Conservation (phyloP, 2,888 invertebrate species). For the Hemaris fuciformis region DNA sequence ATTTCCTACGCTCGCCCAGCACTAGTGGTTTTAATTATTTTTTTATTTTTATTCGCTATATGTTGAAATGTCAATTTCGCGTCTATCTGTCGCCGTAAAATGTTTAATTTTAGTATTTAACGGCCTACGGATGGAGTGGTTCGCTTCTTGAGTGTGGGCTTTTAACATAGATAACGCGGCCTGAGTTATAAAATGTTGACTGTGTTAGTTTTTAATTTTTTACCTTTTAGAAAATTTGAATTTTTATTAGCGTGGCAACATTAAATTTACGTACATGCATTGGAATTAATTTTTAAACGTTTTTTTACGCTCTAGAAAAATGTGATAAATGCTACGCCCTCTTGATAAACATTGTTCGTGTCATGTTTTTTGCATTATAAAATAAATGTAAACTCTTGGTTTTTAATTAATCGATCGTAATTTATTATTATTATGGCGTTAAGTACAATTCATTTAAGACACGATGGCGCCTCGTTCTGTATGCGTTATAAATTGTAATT, state of each 20-base stretch:
- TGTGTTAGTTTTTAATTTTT: not conserved
- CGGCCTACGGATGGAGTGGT: not conserved
- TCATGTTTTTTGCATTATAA: not conserved
- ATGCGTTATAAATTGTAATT: not conserved
- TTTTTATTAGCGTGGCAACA: not conserved
- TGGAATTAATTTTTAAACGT: not conserved
- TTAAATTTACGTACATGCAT: not conserved
- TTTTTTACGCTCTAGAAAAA: not conserved
- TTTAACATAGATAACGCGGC: slow-evolving; percentile 2
- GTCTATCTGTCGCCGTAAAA: slow-evolving; percentile 26
- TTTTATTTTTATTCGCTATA: slow-evolving; percentile 30
- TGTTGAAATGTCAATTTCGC: slow-evolving; percentile 21
- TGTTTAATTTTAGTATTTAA: slow-evolving; percentile 22
- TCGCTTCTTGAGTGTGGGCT: slow-evolving; percentile 2
- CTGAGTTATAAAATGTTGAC: slow-evolving; percentile 4
- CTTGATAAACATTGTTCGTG: not conserved
- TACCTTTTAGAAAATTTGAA: not conserved
- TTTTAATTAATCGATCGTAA: not conserved
- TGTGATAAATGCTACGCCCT: not conserved
- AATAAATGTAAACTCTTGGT: not conserved
- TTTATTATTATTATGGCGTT: not conserved
- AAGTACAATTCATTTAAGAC: not conserved
- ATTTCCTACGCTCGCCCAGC: slow-evolving; percentile 57
- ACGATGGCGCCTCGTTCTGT: not conserved
- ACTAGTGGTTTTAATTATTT: slow-evolving; percentile 53